Base-by-base conservation (phyloP, 2,113 vertebrate genomes). In the Catagonus wagneri region DNA sequence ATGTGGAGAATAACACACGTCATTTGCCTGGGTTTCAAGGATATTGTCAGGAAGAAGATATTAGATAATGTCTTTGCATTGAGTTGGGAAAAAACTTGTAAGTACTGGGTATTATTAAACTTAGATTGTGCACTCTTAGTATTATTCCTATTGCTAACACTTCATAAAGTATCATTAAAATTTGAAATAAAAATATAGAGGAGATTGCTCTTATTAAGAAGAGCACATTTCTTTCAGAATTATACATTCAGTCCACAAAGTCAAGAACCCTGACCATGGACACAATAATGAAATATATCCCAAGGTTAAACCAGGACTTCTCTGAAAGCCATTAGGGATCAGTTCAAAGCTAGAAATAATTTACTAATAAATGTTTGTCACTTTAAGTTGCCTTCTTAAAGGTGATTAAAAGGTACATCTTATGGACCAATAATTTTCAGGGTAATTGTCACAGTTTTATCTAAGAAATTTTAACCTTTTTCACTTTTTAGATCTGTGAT, bases 331-430 rank as follows among this genome's bases (percentile, higher is more conserved):
- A 93, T 98, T 97, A 98, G 81, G 97, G 97, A 98, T 97, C 92
- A 98, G 86, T 97, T 98, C 95, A 97, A 98, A 98, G 97, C 95
- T 97, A 97, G 97, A 97, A 98, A 97, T 96, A 97, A 97, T 96
- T 92, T 84, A 56, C 74, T 98, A 98, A 98, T 98, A 98, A 98
- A 90, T 84, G 89, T 68, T 98, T 83, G 72, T 97, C 29, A 22
- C 97, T 97, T 97, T 76, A 98, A 97, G 95, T 93, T 98, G 93
- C 83, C 91, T 96, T 93, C 95, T 97, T 74, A 98, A 96, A 96
- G 98, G 89, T 98, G 96, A 98, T 98, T 98, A 98, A 98, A 98
- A 93, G 44, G 68, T 96, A 94, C 50, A 94, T 94, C 54, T 87
- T 94, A 96, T 34, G 97, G 75, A 84, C 68, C 52, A 95, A n/a